Evolutionary conservation across 2,797 vertebrate genomes (phyloP).

Genomic region (Scyliorhinus canicula): DNA sequence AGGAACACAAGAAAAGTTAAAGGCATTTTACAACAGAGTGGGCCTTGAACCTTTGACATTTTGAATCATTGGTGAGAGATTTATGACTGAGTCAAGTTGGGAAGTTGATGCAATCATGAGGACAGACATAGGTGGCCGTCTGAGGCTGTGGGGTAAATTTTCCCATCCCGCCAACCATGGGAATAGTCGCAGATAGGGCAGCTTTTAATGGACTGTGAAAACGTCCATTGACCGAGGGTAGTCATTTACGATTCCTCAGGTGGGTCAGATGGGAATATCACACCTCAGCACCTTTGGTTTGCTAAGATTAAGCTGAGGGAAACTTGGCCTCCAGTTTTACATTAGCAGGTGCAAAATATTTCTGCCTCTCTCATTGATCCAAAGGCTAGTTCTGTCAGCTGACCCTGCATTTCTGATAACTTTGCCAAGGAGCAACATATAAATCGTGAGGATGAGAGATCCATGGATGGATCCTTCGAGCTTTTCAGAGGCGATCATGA

Average conservation of each 20-base stretch:
- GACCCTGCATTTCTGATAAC: neutral
- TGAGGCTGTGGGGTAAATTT: neutral
- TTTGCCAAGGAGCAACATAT: neutral
- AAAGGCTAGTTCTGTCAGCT: neutral
- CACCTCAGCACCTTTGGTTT: too few species aligned
- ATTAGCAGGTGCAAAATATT: neutral
- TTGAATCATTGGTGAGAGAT: too few species aligned
- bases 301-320: neutral
- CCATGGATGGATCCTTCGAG: neutral
- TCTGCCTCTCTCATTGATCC: too few species aligned
- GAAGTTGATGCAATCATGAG: neutral
- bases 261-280: too few species aligned
- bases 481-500: neutral
- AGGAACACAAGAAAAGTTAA: too few species aligned
- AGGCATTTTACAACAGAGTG: too few species aligned
- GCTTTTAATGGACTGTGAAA: too few species aligned
- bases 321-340: neutral
- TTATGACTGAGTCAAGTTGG: neutral
- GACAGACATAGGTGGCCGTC: neutral
- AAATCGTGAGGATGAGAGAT: neutral
- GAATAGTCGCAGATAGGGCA: too few species aligned
- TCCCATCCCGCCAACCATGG: too few species aligned
- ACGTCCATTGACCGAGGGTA: too few species aligned
- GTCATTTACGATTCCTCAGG: too few species aligned
- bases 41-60: too few species aligned